Evolutionary conservation across 2,888 invertebrate genomes (phyloP), one percentile per base, ranked within the genome.

Genomic region (Erynnis tages): DNA sequence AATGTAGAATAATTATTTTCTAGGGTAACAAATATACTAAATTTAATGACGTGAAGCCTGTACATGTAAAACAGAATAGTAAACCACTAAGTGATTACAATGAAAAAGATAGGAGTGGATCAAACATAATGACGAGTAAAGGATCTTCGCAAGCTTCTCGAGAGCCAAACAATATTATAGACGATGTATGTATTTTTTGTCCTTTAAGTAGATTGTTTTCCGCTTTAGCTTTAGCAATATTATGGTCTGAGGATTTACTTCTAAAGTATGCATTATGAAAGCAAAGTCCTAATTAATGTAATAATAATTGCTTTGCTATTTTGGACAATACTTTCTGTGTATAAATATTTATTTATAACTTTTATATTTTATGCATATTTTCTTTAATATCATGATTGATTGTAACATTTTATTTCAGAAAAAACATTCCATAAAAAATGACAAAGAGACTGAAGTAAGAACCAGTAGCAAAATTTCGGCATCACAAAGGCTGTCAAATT

Each of bases 401-500:
- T 10, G 21, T 38, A 13, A 17, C 45, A 23, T 46, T 45, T 56
- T n/a, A 19, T 63, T 68, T 8, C 68, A 86, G 87, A 62, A 66
- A 10, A 82, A 78, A 69, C 75, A 75, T 68, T 69, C 79, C 60
- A 61, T 58, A 49, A 77, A 75, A 41, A 62, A 63, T 53, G 77
- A 70, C 53, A 74, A 65, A 61, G 79, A 81, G 55, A 65, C 62
- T 59, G 82, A 80, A 49, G 58, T 62, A 16, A 82, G 71, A 58
- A 64, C 74, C 41, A 66, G 71, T 66, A 66, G 71, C 44, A 84
- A 90, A 70, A 73, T 82, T 21, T 84, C 88, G n/a, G 88, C 88
- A 14, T 86, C 88, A 19, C 87, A 88, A 58, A 74, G 89, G 56
- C 72, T 89, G 37, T 82, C 80, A 1, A 87, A 83, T 60, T 62